Conservation (phyloP, 1,140 invertebrate species). For the Drosophila busckii region DNA sequence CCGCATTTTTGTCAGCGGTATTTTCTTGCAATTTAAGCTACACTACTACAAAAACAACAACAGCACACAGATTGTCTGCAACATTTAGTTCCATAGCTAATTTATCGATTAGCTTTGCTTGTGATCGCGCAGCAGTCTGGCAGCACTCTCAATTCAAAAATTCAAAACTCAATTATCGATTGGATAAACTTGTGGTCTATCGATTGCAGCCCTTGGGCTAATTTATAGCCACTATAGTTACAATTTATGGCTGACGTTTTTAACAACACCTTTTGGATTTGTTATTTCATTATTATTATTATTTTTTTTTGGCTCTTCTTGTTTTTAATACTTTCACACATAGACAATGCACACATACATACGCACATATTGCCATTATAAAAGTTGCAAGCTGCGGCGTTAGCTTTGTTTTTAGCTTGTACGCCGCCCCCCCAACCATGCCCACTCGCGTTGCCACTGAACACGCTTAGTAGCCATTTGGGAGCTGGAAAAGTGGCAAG, state of each 20-base stretch:
- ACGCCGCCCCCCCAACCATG: neutral
- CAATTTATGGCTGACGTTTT: conserved; percentile 74
- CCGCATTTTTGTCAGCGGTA: conserved; percentile 46
- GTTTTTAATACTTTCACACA: conserved; percentile 61
- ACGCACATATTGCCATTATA: conserved; percentile 59
- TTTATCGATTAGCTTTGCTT: no score
- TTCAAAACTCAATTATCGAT: no score
- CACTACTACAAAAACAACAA: no score
- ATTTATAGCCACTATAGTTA: conserved; percentile 63
- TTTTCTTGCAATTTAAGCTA: no score
- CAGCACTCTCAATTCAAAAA: no score
- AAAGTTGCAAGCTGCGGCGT: conserved; percentile 60
- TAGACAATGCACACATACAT: conserved; percentile 32
- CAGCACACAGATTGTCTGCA: no score
- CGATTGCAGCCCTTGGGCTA: conserved; percentile 5
- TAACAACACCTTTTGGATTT: conserved; percentile 76
- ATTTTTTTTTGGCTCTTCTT: no score
- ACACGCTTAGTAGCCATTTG: conserved; percentile 79
- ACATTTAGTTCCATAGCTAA: no score
- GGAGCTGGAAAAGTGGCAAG: conserved; percentile 75
- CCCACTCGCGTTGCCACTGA: conserved; percentile 39
- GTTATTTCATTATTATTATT: conserved; percentile 77
- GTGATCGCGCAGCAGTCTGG: no score
- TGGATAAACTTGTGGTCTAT: no score
- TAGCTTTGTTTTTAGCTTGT: conserved; percentile 63